Percentiles rank a stretch among this genome's conserved stretches.
phyloP scores from a whole-genome alignment of 1,140 invertebrate genomes.

The Triops cancriformis region DNA sequence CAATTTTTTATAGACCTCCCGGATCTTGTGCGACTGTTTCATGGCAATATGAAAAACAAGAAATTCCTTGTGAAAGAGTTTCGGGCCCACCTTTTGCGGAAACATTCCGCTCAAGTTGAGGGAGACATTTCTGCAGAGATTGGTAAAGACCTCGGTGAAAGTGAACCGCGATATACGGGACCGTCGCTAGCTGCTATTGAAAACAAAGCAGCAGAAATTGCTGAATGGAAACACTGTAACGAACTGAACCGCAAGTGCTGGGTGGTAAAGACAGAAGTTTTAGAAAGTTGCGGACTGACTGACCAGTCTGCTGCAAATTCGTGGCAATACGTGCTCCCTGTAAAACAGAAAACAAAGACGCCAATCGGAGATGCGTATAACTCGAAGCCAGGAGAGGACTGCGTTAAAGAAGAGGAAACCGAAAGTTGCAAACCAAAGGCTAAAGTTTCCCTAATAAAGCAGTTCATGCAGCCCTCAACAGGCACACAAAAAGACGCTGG shows the following conservation, averaged over 20 bases:
- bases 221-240: constrained; percentile 48
- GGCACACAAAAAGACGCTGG: background rate
- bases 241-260: constrained; percentile 56
- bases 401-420: background rate
- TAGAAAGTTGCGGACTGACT: constrained; percentile 48
- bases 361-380: constrained; percentile 3
- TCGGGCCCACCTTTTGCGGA: constrained; percentile 45
- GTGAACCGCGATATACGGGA: background rate
- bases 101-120: constrained; percentile 31
- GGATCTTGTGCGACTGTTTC: constrained; percentile 55
- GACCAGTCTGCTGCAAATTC: constrained; percentile 48
- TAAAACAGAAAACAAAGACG: constrained; percentile 5
- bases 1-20: constrained; percentile 44
- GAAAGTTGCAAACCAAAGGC: background rate
- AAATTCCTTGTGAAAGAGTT: constrained; percentile 56
- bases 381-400: constrained; percentile 14
- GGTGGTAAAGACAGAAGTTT: constrained; percentile 52
- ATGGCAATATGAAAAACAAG: constrained; percentile 54
- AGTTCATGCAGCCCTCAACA: constrained; percentile 14
- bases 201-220: constrained; percentile 52
- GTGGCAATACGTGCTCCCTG: constrained; percentile 31
- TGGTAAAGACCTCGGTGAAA: background rate
- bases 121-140: constrained; percentile 9
- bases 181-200: constrained; percentile 42
- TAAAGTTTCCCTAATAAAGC: constrained; percentile 15